Conservation (phyloP, 2,113 vertebrate genomes). For the Perccottus glenii region DNA sequence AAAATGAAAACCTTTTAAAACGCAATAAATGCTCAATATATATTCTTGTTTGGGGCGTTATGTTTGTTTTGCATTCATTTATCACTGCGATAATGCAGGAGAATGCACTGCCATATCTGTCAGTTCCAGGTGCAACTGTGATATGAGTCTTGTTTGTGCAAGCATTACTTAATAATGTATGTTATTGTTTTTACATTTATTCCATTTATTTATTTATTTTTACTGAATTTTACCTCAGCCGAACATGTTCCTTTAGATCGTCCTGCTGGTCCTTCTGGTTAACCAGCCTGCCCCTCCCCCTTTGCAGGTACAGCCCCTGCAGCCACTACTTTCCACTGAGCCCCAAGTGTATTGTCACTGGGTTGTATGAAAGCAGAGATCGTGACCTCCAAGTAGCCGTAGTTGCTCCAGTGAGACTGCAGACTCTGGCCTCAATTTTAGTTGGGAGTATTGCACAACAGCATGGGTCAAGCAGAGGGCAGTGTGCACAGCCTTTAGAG, state of each 20-base stretch:
- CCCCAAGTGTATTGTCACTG: conserved; percentile 28
- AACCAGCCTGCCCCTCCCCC: not conserved
- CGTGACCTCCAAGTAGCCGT: conserved; percentile 45
- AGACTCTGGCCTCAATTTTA: conserved; percentile 54
- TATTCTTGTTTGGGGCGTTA: too few relatives aligned
- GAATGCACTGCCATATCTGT: not conserved
- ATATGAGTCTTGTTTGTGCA: not conserved
- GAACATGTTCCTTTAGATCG: too few relatives aligned
- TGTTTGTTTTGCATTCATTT: too few relatives aligned
- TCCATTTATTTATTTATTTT: too few relatives aligned
- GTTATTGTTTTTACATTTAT: too few relatives aligned
- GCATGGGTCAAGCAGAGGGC: conserved; percentile 66
- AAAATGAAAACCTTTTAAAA: too few relatives aligned
- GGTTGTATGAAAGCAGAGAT: conserved; percentile 42
- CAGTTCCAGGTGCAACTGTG: conserved; percentile 7
- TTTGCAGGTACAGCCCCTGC: conserved; percentile 21
- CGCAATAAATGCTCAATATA: too few relatives aligned
- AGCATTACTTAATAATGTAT: not conserved
- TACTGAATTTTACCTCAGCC: too few relatives aligned
- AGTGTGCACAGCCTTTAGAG: conserved; percentile 48
- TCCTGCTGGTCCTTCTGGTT: not conserved
- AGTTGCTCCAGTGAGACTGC: conserved; percentile 51
- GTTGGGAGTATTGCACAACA: conserved; percentile 68
- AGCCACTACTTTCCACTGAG: conserved; percentile 7
- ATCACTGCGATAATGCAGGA: not conserved